A percentile compares a stretch with the other conserved stretches of the same genome.
Conservation (phyloP, 2,888 invertebrate species). For the Piscicola geometra region DNA sequence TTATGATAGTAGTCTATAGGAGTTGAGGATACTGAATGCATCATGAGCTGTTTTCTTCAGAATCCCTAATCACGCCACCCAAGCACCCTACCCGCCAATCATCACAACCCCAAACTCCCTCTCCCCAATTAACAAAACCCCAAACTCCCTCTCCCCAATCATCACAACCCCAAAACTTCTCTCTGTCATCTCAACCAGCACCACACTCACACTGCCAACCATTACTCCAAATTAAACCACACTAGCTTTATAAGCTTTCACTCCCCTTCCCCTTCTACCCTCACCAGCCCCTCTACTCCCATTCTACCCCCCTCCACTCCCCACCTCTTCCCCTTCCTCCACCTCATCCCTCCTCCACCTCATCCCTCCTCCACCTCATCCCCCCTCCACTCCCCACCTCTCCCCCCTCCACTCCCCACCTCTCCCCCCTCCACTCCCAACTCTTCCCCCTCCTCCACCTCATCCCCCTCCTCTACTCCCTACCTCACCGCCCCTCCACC, state of each 20-base stretch:
- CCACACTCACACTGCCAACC: background rate
- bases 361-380: background rate
- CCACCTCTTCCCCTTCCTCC: background rate
- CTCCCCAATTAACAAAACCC: too few relatives aligned
- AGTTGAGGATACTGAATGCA: too few relatives aligned
- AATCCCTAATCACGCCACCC: too few relatives aligned
- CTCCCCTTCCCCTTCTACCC: background rate
- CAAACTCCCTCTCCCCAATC: too few relatives aligned
- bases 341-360: background rate
- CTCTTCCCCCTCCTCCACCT: conserved; percentile 7
- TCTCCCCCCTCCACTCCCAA: background rate
- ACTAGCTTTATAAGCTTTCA: background rate
- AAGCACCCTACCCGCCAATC: too few relatives aligned
- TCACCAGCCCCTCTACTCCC: background rate
- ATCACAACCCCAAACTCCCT: too few relatives aligned
- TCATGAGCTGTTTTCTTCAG: too few relatives aligned
- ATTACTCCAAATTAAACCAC: background rate
- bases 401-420: background rate
- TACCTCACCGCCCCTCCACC: background rate
- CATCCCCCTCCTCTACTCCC: conserved; percentile 17
- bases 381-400: background rate
- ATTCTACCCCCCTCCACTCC: background rate
- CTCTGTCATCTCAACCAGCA: too few relatives aligned
- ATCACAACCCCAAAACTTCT: too few relatives aligned
- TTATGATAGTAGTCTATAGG: too few relatives aligned